These are phyloP conservation scores for Emberiza fucata DNA, from an alignment of 2,113 vertebrate genomes.

Conservation along the genomic window DNA sequence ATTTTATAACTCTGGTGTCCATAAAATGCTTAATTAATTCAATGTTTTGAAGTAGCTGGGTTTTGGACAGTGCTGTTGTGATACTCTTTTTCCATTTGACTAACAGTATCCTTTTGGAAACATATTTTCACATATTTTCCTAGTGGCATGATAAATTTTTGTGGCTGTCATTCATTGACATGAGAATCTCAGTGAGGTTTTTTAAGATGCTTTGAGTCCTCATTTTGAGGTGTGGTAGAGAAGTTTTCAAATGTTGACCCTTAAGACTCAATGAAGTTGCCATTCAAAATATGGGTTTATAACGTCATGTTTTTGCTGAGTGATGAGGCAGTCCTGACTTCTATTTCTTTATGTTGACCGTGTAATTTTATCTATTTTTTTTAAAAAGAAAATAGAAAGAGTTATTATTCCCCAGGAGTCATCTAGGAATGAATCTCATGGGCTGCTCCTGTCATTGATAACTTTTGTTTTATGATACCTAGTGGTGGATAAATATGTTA, in stretches of 20 bases:
- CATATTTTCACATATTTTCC: constrained; percentile 37
- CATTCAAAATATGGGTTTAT: background rate
- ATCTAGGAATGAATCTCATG: background rate
- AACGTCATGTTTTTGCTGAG: background rate
- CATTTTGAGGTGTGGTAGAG: background rate
- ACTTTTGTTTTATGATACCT: background rate
- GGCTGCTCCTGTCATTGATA: background rate
- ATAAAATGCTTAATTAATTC: background rate
- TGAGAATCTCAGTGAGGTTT: background rate
- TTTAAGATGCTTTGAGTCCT: background rate
- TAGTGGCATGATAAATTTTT: constrained; percentile 22
- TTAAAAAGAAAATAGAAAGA: background rate
- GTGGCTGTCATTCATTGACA: background rate
- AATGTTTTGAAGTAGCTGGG: background rate
- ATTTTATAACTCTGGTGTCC: background rate
- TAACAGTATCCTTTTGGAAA: constrained; percentile 29
- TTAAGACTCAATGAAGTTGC: background rate
- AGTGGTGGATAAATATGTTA: background rate
- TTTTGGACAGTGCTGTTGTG: background rate
- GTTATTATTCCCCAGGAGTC: background rate
- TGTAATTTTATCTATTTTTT: background rate
- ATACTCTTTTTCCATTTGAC: background rate
- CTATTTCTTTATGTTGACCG: background rate
- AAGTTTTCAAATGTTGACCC: background rate
- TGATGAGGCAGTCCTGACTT: background rate